phyloP scores from a whole-genome alignment of 1,140 invertebrate species.

The Panagrolaimus sp. region DNA sequence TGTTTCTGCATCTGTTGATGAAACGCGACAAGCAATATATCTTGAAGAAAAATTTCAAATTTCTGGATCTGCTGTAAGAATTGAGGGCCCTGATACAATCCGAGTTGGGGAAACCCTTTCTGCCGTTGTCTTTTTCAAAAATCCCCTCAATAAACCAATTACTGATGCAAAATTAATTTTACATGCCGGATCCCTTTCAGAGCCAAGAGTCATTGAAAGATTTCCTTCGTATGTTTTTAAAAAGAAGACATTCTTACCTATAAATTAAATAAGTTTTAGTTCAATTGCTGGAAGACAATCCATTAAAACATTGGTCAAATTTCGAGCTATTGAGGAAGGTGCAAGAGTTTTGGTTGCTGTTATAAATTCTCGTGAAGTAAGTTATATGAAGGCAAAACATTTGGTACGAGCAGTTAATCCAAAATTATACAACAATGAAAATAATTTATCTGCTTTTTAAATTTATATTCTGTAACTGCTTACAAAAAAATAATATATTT shows the following conservation, averaged over 20 bases:
- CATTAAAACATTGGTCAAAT: neutral
- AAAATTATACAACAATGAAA: no score
- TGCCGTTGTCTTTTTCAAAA: neutral
- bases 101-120: neutral
- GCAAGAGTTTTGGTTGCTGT: neutral
- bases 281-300: neutral
- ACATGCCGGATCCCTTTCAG: neutral
- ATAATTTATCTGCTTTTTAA: no score
- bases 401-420: no score
- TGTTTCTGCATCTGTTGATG: neutral
- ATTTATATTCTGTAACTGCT: no score
- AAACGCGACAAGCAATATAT: neutral
- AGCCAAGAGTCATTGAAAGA: neutral
- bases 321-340: neutral
- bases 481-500: no score
- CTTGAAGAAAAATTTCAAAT: slow-evolving; percentile 15
- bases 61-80: neutral
- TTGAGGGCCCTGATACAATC: neutral
- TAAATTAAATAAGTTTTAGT: neutral
- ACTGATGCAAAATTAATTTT: neutral
- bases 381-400: no score
- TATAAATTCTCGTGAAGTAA: no score
- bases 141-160: neutral
- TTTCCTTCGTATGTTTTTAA: neutral
- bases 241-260: neutral